Evolutionary conservation across 1,140 invertebrate genomes (phyloP), one percentile per base, ranked within the genome.

Genomic region (Drosophila insularis): DNA sequence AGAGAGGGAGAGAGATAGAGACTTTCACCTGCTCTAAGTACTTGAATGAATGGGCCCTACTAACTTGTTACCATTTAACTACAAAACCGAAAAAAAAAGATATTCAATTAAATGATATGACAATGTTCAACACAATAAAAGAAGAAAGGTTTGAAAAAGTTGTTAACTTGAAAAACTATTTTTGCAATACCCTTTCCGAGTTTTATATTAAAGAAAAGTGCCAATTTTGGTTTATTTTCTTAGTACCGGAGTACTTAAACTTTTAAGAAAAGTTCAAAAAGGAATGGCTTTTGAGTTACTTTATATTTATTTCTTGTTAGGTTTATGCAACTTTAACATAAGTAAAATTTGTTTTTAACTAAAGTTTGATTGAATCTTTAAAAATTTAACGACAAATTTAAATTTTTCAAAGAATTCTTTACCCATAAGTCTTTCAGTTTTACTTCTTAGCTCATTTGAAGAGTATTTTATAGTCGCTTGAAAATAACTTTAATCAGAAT

Each of bases 11-110:
- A 35, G 32, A 35, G 7, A 35, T 8, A 2, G 27, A 72, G 54
- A 87, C 82, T 87, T 87, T 87, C 82, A 87, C 82, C 82, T 63
- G 62, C 46, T 23, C 43, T 37, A 72, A 62, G 37, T 32, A 31
- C 43, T 65, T 65, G 43, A 50, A 50, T 50, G 43, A 21, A 21
- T 50, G 43, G 43, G 43, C 17, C 19, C 43, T 71, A 67, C 43
- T 68, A 67, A 61, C 62, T 43, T 21, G 39, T 59, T 21, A 50
- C 43, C 19, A 50, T 73, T 23, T 50, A 37, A 17, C 6, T 19
- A 14, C 39, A 7, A 50, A 50, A 19, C n/a, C 17, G 8, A 6
- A 43, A 43, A n/a, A n/a, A 46, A 50, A 21, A 50, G 43, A 50
- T 50, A 50, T 50, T 50, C 43, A 50, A 50, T 50, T 50, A 50